phyloP scores from a whole-genome alignment of 2,797 vertebrate genomes.

The Halcyon leucocephala region DNA sequence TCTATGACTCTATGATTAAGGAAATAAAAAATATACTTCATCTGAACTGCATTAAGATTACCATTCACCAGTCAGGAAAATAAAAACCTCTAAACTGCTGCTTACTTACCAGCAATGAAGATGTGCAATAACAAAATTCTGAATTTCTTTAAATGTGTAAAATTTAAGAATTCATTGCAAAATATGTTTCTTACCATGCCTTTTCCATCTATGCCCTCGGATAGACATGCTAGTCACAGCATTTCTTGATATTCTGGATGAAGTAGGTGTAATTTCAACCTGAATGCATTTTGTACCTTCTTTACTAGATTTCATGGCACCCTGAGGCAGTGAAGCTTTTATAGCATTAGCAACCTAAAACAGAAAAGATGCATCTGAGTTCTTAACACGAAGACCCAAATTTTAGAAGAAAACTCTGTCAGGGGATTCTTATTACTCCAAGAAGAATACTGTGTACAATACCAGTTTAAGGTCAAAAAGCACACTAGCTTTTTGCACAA shows the following conservation, averaged over 20 bases:
- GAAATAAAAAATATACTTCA: not conserved
- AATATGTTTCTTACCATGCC: conserved; percentile 88
- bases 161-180: not conserved
- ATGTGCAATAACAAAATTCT: not conserved
- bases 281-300: conserved; percentile 94
- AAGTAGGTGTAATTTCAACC: conserved; percentile 96
- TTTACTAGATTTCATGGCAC: conserved; percentile 91
- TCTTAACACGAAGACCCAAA: conserved; percentile 6
- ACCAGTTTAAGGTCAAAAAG: not conserved
- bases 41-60: not conserved
- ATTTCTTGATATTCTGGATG: conserved; percentile 96
- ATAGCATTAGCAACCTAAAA: conserved; percentile 95
- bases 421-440: not conserved
- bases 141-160: not conserved
- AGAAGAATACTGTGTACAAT: not conserved
- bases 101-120: not conserved
- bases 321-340: conserved; percentile 91
- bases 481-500: not conserved
- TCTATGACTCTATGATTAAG: not conserved
- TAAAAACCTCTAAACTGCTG: not conserved
- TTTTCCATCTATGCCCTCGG: conserved; percentile 97
- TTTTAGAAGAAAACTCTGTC: not conserved
- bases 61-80: not conserved
- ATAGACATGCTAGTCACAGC: conserved; percentile 98
- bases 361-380: conserved; percentile 41